These are phyloP conservation scores for Spatulosminthurus flaviceps DNA, from an alignment of 2,888 invertebrate genomes.

Conservation along the genomic window DNA sequence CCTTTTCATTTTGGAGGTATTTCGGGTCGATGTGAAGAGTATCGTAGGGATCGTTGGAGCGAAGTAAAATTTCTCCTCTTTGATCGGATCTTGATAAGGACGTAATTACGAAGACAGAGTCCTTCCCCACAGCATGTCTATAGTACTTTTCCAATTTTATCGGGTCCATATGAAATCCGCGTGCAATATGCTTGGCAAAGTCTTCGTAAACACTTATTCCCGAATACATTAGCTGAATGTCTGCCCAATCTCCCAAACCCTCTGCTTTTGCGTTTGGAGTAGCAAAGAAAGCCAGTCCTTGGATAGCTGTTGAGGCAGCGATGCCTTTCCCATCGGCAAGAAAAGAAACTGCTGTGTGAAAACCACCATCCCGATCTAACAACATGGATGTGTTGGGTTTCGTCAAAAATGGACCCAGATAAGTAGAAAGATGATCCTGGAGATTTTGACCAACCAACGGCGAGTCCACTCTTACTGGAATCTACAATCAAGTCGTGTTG, in stretches of 20 bases:
- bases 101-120: conserved; percentile 59
- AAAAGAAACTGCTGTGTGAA: neutral
- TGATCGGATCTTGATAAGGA: conserved; percentile 54
- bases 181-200: conserved; percentile 55
- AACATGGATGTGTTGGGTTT: conserved; percentile 33
- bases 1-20: conserved; percentile 57
- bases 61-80: conserved; percentile 53
- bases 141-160: conserved; percentile 54
- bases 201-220: conserved; percentile 52
- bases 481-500: too few species aligned
- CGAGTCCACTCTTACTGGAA: conserved; percentile 54
- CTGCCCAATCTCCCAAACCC: conserved; percentile 60
- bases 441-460: conserved; percentile 59
- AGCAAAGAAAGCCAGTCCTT: conserved; percentile 56
- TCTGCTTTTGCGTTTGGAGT: conserved; percentile 52
- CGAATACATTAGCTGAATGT: conserved; percentile 53
- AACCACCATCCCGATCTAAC: conserved; percentile 20
- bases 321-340: conserved; percentile 49
- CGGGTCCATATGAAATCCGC: conserved; percentile 54
- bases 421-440: conserved; percentile 55
- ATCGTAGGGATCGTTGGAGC: conserved; percentile 51
- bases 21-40: conserved; percentile 59
- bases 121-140: conserved; percentile 53
- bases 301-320: conserved; percentile 45
- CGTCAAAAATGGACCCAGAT: conserved; percentile 55